These are phyloP conservation scores for Trissolcus japonicus DNA, from an alignment of 2,888 invertebrate genomes.

Conservation along the genomic window DNA sequence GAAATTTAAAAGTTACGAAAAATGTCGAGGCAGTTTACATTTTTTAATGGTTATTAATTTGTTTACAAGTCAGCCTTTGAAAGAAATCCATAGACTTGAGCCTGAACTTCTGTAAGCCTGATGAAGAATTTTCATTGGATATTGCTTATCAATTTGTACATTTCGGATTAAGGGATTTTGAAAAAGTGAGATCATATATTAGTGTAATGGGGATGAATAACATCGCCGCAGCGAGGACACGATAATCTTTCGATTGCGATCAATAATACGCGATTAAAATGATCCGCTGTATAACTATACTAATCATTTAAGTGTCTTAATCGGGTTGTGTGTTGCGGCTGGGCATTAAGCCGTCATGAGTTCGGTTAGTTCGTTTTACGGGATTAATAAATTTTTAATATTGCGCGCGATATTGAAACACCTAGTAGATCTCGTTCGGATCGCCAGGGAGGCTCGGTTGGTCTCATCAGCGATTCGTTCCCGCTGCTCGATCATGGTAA, in stretches of 20 bases:
- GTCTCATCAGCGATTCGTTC: conserved; percentile 69
- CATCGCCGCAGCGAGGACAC: neutral
- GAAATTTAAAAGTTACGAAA: too few species aligned
- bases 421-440: conserved; percentile 44
- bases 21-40: too few species aligned
- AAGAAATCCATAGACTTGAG: too few species aligned
- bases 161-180: neutral
- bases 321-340: conserved; percentile 12
- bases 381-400: conserved; percentile 35
- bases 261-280: conserved; percentile 8
- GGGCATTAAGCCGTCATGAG: conserved; percentile 35
- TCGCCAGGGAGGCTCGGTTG: conserved; percentile 36
- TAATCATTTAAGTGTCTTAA: conserved; percentile 25
- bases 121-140: too few species aligned
- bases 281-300: neutral
- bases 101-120: too few species aligned
- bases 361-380: conserved; percentile 24
- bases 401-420: conserved; percentile 21
- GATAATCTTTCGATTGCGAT: conserved; percentile 1
- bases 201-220: neutral
- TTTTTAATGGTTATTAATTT: too few species aligned
- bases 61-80: too few species aligned
- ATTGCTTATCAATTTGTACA: too few species aligned
- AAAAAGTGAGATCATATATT: neutral
- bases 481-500: conserved; percentile 57